These are phyloP conservation scores for Gymnocheta viridis DNA, from an alignment of 2,888 invertebrate species.

Conservation along the genomic window DNA sequence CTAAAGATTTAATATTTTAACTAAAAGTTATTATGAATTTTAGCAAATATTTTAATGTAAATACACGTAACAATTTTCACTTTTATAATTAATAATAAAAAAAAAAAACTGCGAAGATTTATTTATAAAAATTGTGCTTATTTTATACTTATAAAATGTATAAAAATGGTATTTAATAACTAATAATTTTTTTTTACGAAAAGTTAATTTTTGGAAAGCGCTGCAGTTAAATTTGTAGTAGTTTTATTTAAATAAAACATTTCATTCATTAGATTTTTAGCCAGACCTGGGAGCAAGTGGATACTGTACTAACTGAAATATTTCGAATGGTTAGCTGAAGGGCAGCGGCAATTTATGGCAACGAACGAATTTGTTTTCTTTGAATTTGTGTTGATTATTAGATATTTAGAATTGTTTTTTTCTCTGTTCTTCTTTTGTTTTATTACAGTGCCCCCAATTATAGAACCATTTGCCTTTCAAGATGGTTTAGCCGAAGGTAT, in stretches of 20 bases:
- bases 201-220: constrained; percentile 64
- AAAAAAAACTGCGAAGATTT: constrained; percentile 68
- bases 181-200: constrained; percentile 1
- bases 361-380: constrained; percentile 39
- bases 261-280: constrained; percentile 36
- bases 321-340: not conserved
- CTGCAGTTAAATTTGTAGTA: constrained; percentile 61
- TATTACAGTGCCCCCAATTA: constrained; percentile 90
- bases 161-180: constrained; percentile 12
- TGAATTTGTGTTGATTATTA: constrained; percentile 46
- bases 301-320: not conserved
- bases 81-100: not conserved
- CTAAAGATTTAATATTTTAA: not conserved
- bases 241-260: constrained; percentile 46
- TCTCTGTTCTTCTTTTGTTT: constrained; percentile 67
- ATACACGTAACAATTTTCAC: constrained; percentile 49
- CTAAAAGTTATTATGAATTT: not conserved
- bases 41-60: constrained; percentile 49
- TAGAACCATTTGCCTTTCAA: constrained; percentile 93
- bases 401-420: constrained; percentile 57
- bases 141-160: constrained; percentile 29
- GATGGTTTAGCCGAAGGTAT: constrained; percentile 91
- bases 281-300: constrained; percentile 10
- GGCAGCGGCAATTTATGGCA: not conserved
- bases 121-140: constrained; percentile 51